Base-by-base conservation (phyloP, 2,888 invertebrate species). In the Anticlea derivata region DNA sequence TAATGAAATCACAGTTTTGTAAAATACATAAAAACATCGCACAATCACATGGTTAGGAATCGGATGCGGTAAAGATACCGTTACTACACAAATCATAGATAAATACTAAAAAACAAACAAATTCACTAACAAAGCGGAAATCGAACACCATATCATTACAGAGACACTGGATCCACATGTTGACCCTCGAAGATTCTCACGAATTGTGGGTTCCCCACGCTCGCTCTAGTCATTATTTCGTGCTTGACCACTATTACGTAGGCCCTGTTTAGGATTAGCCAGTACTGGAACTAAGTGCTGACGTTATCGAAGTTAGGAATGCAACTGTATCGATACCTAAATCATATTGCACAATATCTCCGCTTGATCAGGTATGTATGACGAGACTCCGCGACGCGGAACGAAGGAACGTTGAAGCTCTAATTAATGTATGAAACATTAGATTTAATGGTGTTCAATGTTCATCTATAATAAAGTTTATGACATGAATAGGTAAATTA, bases 81-180 rank as follows among this genome's bases (percentile, higher is more conserved):
- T 2, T 17, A 17, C 4, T 17, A 3, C 17, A 17, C 17, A 27
- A 27, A 8, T 8, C n/a, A 26, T 5, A 26, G 24, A 27, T 8
- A 27, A 27, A 8, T 1, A 31, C 31, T 8, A 34, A 1, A 11
- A 23, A 26, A 30, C 4, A 45, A 20, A 40, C 34, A 39, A 48
- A 24, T 34, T 44, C 50, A 58, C 56, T 46, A 61, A 57, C 60
- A 61, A 70, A 67, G 51, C 65, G 58, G 20, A 61, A 58, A 40
- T 73, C 68, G 6, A 67, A 48, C 27, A 60, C 56, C 22, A 62
- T 58, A 41, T 68, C 63, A 40, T 71, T 61, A 53, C 69, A 70
- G 26, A 73, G 62, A 50, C 72, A 75, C 48, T 73, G 72, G 5
- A 77, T 65, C 78, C 77, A 79, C 62, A 73, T 62, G 57, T 67